phyloP scores from a whole-genome alignment of 2,888 invertebrate genomes.

The Aproaerema taeniolella region DNA sequence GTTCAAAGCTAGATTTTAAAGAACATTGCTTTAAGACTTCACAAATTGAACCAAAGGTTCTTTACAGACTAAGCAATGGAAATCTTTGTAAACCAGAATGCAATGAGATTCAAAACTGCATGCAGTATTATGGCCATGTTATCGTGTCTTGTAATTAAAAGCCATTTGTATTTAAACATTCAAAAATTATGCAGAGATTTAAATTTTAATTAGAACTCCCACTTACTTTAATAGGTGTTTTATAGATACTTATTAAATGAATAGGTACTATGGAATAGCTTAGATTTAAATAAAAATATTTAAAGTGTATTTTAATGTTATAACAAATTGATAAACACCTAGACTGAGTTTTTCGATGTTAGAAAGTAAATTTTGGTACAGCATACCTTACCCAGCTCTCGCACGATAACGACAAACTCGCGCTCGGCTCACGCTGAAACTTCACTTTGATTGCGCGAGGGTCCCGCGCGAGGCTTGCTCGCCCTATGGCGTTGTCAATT shows the following conservation, averaged over 20 bases:
- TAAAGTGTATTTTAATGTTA: background rate
- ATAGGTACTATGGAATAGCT: too few relatives aligned
- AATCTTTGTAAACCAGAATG: too few relatives aligned
- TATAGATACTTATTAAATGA: too few relatives aligned
- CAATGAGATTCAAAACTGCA: too few relatives aligned
- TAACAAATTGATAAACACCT: slow-evolving; percentile 11
- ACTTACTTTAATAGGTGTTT: slow-evolving; percentile 5
- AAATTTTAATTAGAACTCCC: slow-evolving; percentile 1
- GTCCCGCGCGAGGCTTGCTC: too few relatives aligned
- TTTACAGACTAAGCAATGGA: too few relatives aligned
- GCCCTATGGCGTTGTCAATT: too few relatives aligned
- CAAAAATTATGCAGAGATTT: slow-evolving; percentile 12
- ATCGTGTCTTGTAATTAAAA: slow-evolving; percentile 41
- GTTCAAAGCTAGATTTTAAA: background rate
- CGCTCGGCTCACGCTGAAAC: too few relatives aligned
- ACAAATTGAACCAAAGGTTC: background rate
- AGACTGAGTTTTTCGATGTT: slow-evolving; percentile 4
- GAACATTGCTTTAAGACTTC: background rate
- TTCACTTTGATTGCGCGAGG: too few relatives aligned
- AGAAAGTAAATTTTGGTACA: slow-evolving; percentile 35
- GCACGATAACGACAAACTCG: too few relatives aligned
- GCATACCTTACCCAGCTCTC: too few relatives aligned
- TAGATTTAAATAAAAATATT: too few relatives aligned
- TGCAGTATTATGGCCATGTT: slow-evolving; percentile 29
- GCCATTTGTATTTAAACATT: slow-evolving; percentile 43